A percentile compares a stretch with the other conserved stretches of the same genome.
These are phyloP conservation scores for Aurelia sp. DNA, from an alignment of 30 jellyfish, hydroid and myxozoan genomes.

Conservation along the genomic window DNA sequence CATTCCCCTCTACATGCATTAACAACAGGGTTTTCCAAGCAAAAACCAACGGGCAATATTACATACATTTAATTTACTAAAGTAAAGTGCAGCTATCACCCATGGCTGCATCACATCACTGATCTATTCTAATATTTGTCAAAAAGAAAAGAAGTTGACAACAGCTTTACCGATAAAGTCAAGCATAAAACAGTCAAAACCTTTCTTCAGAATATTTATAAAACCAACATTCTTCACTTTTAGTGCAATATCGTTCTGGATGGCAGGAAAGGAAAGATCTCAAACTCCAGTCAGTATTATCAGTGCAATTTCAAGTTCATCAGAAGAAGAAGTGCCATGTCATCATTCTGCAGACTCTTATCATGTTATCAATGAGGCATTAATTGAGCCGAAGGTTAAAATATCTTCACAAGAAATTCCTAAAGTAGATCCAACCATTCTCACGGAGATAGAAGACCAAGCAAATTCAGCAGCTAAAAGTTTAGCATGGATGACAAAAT, in stretches of 20 bases:
- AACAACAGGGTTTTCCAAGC: too few species aligned
- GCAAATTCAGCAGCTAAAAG: constrained; percentile 82
- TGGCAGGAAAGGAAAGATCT: constrained; percentile 42
- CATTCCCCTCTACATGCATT: too few species aligned
- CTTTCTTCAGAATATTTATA: not conserved
- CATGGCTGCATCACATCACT: too few species aligned
- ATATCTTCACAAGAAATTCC: constrained; percentile 49
- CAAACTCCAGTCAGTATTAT: constrained; percentile 59
- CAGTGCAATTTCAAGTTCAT: constrained; percentile 84
- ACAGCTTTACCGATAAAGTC: not conserved
- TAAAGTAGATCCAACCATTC: constrained; percentile 69
- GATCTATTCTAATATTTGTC: too few species aligned
- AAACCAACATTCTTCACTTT: too few species aligned
- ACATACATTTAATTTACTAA: too few species aligned
- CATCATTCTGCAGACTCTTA: constrained; percentile 8
- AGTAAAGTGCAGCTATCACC: too few species aligned
- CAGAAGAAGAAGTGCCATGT: constrained; percentile 72
- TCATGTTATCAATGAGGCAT: constrained; percentile 33
- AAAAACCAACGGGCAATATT: too few species aligned
- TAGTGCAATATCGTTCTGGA: not conserved
- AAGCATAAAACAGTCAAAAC: not conserved
- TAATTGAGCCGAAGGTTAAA: not conserved
- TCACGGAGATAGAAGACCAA: constrained; percentile 86
- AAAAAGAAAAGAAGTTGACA: too few species aligned
- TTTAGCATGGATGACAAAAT: constrained; percentile 69